phyloP scores from a whole-genome alignment of 2,888 invertebrate species.

The Pherbina coryleti region DNA sequence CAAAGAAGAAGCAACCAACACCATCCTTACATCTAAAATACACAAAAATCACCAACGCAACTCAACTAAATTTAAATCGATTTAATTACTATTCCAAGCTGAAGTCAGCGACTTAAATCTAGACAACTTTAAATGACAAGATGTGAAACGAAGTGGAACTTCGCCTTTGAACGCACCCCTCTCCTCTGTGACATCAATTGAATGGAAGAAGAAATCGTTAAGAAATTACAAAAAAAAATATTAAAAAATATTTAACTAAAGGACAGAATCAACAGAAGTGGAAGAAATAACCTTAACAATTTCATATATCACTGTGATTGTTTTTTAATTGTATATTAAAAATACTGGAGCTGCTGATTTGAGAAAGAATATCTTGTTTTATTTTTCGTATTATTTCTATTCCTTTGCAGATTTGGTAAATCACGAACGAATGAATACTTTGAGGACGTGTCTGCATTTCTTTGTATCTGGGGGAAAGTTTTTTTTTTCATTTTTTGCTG shows the following conservation, averaged over 20 bases:
- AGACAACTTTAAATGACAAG: conserved; percentile 36
- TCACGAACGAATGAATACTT: neutral
- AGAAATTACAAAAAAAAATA: conserved; percentile 33
- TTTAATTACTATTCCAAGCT: conserved; percentile 60
- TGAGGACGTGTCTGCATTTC: conserved; percentile 16
- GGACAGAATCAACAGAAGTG: conserved; percentile 51
- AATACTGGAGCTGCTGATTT: conserved; percentile 70
- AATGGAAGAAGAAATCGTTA: conserved; percentile 37
- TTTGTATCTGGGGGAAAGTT: neutral
- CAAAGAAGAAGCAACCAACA: conserved; percentile 37
- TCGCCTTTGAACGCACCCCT: conserved; percentile 40
- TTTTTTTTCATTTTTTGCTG: neutral
- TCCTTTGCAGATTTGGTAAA: conserved; percentile 36
- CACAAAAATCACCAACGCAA: conserved; percentile 42
- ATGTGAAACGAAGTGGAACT: conserved; percentile 35
- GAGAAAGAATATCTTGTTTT: conserved; percentile 60
- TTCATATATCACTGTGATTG: conserved; percentile 70
- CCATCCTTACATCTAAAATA: conserved; percentile 49
- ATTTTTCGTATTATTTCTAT: conserved; percentile 42
- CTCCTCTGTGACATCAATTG: conserved; percentile 42
- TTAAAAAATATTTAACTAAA: conserved; percentile 33
- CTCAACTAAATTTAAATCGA: conserved; percentile 45
- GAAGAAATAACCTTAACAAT: conserved; percentile 43
- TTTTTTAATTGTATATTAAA: conserved; percentile 70
- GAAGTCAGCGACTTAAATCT: conserved; percentile 53